Conservation (phyloP, 2,113 vertebrate genomes). For the Neogobius melanostomus region DNA sequence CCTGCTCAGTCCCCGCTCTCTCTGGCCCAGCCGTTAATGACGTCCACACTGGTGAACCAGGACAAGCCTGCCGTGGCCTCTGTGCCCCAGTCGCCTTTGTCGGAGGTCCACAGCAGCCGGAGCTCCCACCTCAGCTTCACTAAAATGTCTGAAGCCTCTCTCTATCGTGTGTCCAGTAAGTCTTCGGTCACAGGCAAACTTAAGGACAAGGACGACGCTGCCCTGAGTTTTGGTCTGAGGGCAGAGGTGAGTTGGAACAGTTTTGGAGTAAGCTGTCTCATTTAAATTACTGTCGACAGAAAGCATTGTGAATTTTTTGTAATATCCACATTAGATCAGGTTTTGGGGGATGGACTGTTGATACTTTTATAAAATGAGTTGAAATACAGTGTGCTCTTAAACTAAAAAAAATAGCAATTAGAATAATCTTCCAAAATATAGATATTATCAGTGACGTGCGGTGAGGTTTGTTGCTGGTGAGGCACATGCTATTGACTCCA, state of each 20-base stretch:
- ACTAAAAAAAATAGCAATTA: no score
- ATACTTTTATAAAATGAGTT: no score
- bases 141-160: conserved; percentile 53
- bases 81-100: conserved; percentile 25
- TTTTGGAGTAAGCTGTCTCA: background rate
- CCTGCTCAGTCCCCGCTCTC: conserved; percentile 30
- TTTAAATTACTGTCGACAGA: background rate
- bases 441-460: no score
- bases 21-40: conserved; percentile 44
- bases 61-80: conserved; percentile 35
- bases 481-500: no score
- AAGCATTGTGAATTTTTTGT: no score
- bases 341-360: no score
- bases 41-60: conserved; percentile 56
- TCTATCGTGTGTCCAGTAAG: conserved; percentile 55
- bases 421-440: no score
- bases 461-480: no score
- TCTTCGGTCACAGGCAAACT: conserved; percentile 34
- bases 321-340: no score
- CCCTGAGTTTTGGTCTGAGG: conserved; percentile 38
- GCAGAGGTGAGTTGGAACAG: conserved; percentile 39
- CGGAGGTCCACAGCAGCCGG: conserved; percentile 6
- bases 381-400: no score
- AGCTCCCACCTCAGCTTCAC: conserved; percentile 29
- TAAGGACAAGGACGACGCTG: conserved; percentile 21